Evolutionary conservation across 2,113 vertebrate species (phyloP).

Genomic region (Gavia stellata): DNA sequence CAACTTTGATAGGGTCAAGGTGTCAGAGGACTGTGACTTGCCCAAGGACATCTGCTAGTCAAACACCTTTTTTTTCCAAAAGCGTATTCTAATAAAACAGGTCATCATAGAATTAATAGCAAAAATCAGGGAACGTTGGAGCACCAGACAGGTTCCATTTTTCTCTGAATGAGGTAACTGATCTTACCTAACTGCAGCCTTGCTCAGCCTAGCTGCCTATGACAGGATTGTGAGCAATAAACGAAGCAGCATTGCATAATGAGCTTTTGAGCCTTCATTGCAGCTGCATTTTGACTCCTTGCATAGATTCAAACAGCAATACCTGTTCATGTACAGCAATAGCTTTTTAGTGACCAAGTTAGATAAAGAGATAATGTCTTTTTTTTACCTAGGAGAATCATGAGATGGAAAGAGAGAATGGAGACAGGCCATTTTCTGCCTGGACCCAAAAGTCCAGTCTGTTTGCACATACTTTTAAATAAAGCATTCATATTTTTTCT

Average conservation of each 20-base stretch:
- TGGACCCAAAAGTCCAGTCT: not conserved
- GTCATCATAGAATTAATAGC: not conserved
- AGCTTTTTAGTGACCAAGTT: not conserved
- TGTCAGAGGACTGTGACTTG: not conserved
- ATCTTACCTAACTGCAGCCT: not conserved
- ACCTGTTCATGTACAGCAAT: not conserved
- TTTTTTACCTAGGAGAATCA: not conserved
- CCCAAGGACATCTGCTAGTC: not conserved
- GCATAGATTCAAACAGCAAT: not conserved
- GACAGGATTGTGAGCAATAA: not conserved
- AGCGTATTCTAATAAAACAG: not conserved
- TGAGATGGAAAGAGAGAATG: not conserved
- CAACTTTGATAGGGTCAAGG: not conserved
- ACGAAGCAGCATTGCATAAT: not conserved
- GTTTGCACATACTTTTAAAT: not conserved
- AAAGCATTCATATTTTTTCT: not conserved
- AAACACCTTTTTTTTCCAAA: not conserved
- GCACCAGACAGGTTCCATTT: not conserved
- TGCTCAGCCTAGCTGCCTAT: not conserved
- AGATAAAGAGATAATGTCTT: not conserved
- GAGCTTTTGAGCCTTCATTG: not conserved
- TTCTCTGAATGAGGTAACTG: conserved; percentile 4
- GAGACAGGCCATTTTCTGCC: not conserved
- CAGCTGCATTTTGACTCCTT: not conserved
- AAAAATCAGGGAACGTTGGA: not conserved